phyloP scores from a whole-genome alignment of 2,888 invertebrate genomes.

The Rosalia funebris region DNA sequence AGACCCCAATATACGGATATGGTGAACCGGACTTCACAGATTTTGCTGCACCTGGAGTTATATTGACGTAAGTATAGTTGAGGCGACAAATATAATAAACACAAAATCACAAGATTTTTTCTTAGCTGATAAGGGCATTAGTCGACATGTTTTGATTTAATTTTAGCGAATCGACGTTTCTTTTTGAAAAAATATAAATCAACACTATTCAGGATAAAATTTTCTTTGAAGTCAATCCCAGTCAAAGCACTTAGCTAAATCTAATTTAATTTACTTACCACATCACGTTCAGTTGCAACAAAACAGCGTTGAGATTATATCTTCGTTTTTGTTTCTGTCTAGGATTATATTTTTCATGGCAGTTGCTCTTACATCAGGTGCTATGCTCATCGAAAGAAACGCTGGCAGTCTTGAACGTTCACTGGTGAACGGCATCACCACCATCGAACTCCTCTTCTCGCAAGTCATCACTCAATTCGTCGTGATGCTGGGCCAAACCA shows the following conservation, averaged over 20 bases:
- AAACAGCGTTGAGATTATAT: no score
- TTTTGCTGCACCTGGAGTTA: slow-evolving; percentile 93
- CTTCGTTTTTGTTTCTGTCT: no score
- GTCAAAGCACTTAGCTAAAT: no score
- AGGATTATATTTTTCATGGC: slow-evolving; percentile 94
- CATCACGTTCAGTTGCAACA: no score
- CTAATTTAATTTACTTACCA: no score
- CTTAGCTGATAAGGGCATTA: no score
- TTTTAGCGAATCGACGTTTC: neutral
- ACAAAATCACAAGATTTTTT: no score
- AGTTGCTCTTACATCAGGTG: slow-evolving; percentile 90
- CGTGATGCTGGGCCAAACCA: slow-evolving; percentile 85
- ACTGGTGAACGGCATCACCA: slow-evolving; percentile 83
- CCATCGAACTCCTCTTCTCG: slow-evolving; percentile 85
- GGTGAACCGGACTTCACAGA: slow-evolving; percentile 87
- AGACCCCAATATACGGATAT: slow-evolving; percentile 80
- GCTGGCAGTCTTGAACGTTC: slow-evolving; percentile 91
- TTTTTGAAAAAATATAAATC: neutral
- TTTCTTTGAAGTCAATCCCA: no score
- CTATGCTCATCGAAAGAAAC: slow-evolving; percentile 88
- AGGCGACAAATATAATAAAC: no score
- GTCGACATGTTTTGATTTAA: no score
- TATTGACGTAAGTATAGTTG: slow-evolving; percentile 81
- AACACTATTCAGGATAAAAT: no score
- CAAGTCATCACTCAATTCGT: slow-evolving; percentile 90